phyloP scores from a whole-genome alignment of 2,888 invertebrate genomes.

The Drosophila parthenogenetica region DNA sequence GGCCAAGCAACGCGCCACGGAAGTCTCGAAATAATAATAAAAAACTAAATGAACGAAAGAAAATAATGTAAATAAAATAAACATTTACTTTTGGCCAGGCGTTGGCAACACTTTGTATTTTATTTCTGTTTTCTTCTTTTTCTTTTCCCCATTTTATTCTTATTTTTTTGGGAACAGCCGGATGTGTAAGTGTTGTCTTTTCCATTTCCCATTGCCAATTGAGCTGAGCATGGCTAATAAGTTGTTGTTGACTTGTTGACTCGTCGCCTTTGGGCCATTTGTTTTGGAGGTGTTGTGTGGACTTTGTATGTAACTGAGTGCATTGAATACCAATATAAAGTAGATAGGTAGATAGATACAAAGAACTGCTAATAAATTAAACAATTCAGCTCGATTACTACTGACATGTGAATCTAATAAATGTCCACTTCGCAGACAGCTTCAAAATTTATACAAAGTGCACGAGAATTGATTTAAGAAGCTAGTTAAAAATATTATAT shows the following conservation, averaged over 20 bases:
- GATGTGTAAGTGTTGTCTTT: slow-evolving; percentile 72
- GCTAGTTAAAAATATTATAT: too few relatives aligned
- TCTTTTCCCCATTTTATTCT: not conserved
- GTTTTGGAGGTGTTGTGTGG: slow-evolving; percentile 48
- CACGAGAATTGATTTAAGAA: not conserved
- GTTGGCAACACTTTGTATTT: slow-evolving; percentile 19
- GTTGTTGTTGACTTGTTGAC: slow-evolving; percentile 47
- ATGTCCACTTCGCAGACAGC: not conserved
- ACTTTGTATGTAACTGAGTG: slow-evolving; percentile 42
- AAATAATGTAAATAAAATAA: slow-evolving; percentile 21
- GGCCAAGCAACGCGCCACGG: slow-evolving; percentile 37
- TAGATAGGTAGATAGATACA: not conserved
- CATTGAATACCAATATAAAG: slow-evolving; percentile 46
- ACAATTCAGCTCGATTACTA: not conserved
- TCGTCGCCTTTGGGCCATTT: slow-evolving; percentile 22
- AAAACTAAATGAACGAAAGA: slow-evolving; percentile 9
- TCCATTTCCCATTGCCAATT: slow-evolving; percentile 44
- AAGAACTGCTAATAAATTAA: not conserved
- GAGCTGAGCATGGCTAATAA: slow-evolving; percentile 65
- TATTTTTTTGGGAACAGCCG: slow-evolving; percentile 51
- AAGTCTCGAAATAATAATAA: slow-evolving; percentile 42
- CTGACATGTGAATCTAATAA: slow-evolving; percentile 15
- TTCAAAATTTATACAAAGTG: not conserved
- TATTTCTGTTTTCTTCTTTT: not conserved
- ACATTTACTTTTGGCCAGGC: slow-evolving; percentile 42